phyloP scores from a whole-genome alignment of 2,113 vertebrate genomes.

The Phalacrocorax carbo region DNA sequence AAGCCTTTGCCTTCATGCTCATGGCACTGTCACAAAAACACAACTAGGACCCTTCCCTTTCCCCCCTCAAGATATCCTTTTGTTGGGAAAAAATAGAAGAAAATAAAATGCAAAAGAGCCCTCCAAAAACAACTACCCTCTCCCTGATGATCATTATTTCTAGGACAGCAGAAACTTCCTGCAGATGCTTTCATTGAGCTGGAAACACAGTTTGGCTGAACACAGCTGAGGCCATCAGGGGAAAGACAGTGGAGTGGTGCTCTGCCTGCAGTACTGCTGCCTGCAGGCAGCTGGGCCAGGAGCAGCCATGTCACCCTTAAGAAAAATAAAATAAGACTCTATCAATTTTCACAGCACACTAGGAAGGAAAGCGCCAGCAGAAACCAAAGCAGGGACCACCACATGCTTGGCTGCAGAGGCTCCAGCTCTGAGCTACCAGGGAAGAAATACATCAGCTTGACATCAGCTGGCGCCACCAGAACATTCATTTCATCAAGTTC shows the following conservation, averaged over 20 bases:
- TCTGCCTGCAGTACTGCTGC: background rate
- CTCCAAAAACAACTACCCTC: background rate
- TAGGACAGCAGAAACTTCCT: background rate
- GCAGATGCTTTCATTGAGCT: background rate
- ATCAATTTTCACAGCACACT: fast-evolving
- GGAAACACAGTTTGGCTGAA: background rate
- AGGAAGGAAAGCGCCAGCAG: background rate
- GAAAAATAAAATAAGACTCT: background rate
- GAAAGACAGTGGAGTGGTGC: fast-evolving
- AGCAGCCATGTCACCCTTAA: background rate
- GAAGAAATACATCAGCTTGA: background rate
- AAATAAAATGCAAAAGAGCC: background rate
- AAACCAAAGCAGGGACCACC: fast-evolving
- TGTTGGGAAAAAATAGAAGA: background rate
- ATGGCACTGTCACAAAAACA: fast-evolving
- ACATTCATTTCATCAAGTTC: fast-evolving
- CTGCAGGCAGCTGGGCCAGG: fast-evolving
- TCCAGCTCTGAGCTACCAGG: background rate
- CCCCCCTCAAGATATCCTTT: background rate
- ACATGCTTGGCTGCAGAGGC: fast-evolving
- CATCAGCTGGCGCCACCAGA: background rate
- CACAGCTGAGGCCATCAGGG: fast-evolving
- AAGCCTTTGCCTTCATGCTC: background rate
- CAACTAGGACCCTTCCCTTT: background rate
- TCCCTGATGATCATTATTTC: background rate